Base-by-base conservation (phyloP, 1,140 invertebrate genomes). In the Dendrolimus punctatus region DNA sequence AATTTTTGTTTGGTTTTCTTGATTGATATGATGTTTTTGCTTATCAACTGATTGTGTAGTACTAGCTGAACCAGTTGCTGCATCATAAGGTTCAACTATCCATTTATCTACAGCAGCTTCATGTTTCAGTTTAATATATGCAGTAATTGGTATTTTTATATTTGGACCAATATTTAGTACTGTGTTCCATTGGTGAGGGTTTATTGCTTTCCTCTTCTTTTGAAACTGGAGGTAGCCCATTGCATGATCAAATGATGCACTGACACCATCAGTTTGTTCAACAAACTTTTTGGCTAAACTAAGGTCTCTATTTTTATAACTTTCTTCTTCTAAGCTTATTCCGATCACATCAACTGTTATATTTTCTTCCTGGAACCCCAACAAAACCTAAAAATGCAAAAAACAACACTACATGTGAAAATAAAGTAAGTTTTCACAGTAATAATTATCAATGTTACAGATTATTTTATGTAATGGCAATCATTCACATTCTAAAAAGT, bases 61-160 rank as follows among this genome's bases (percentile, higher is more conserved):
- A 46, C 75, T 78, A 6, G 71, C 64, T 46, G 64, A 64, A 6
- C 58, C 55, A 46, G 75, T 75, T 0, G 79, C 59, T n/a, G 79
- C 75, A 64, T 87, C 71, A 60, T 64, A 79, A 6, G 83, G 62
- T 23, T 62, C 60, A 55, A 69, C 78, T 23, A 58, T 58, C 82
- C 82, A 87, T 23, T 64, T 67, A 44, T 80, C 76, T 0, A 81
- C 56, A 47, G 74, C 59, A 55, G 76, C 67, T 56, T 84, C 75
- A 68, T 83, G 78, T 64, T 77, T 80, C 6, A 81, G 60, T 66
- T 70, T 82, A 39, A 78, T 69, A 49, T 73, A 87, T 40, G 68
- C 54, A n/a, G 83, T 80, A 4, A 88, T 68, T 39, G 87, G 87
- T 66, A 88, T 87, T 60, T 76, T 80, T 9, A 87, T 78, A 60